Percentiles rank a stretch among this genome's conserved stretches.
Conservation (phyloP, 2,888 invertebrate genomes). For the Tetragonisca angustula region DNA sequence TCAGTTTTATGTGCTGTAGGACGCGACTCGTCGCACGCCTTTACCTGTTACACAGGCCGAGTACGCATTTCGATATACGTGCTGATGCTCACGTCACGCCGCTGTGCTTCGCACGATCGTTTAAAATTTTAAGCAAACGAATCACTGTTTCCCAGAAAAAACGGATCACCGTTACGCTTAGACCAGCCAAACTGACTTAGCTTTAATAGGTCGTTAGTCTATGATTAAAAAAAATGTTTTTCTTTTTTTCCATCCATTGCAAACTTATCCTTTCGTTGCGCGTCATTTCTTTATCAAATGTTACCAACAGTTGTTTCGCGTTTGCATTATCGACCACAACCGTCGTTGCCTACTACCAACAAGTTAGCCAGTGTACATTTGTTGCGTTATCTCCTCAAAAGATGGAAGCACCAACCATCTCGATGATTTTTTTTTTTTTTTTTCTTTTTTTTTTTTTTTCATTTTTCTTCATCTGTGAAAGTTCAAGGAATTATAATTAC, state of each 20-base stretch:
- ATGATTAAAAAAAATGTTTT: background rate
- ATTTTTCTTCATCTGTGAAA: background rate
- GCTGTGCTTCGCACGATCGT: background rate
- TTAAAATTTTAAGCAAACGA: background rate
- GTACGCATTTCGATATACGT: conserved; percentile 18
- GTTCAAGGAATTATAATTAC: background rate
- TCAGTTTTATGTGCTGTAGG: background rate
- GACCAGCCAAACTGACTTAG: background rate
- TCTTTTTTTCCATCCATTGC: background rate
- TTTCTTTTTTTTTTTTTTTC: no score
- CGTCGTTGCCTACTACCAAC: conserved; percentile 11
- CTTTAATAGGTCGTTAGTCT: background rate
- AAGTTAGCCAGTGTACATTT: background rate
- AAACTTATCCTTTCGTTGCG: background rate
- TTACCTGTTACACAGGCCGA: background rate
- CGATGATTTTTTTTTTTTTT: background rate
- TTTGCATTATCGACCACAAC: conserved; percentile 35
- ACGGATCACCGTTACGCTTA: background rate
- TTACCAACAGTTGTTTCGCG: conserved; percentile 30
- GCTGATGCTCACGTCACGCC: conserved; percentile 22
- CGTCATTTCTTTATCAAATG: background rate
- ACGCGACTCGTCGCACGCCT: background rate
- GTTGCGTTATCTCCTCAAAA: background rate
- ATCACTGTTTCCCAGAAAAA: background rate
- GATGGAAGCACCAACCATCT: conserved; percentile 31